Conservation (phyloP, 2,797 vertebrate species). For the Oreortyx pictus region DNA sequence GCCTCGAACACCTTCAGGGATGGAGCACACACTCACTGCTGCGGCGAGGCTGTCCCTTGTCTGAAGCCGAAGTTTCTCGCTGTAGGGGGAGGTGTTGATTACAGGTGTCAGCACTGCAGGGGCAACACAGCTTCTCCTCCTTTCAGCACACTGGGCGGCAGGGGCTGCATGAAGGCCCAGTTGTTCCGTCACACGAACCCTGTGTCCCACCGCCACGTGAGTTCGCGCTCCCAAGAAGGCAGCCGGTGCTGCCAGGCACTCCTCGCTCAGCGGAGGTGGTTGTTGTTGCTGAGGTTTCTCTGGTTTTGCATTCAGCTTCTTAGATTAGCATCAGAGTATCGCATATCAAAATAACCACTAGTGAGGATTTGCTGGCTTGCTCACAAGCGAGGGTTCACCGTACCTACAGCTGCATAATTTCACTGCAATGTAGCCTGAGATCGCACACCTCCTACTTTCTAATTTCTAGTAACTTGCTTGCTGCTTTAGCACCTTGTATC, state of each 20-base stretch:
- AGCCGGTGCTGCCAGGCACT: background rate
- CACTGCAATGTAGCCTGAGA: background rate
- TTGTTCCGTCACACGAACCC: rapidly evolving
- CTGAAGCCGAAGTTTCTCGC: background rate
- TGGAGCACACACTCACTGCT: background rate
- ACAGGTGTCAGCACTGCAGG: rapidly evolving
- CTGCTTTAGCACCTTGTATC: background rate
- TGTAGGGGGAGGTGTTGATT: background rate
- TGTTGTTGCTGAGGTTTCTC: conserved; percentile 22
- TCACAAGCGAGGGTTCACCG: conserved; percentile 31
- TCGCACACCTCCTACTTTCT: background rate
- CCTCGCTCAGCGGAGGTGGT: background rate
- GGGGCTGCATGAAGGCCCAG: rapidly evolving
- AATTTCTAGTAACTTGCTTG: background rate
- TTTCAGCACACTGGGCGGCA: rapidly evolving
- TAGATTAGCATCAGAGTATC: conserved; percentile 55
- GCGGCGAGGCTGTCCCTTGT: background rate
- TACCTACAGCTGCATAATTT: conserved; percentile 15
- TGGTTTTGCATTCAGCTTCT: conserved; percentile 13
- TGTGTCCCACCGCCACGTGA: background rate
- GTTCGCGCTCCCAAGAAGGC: background rate
- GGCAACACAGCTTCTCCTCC: background rate
- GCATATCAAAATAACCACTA: conserved; percentile 66
- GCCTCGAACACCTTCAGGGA: background rate
- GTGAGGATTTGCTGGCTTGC: conserved; percentile 27